phyloP scores from a whole-genome alignment of 2,888 invertebrate species.

The Hypercompe scribonia region DNA sequence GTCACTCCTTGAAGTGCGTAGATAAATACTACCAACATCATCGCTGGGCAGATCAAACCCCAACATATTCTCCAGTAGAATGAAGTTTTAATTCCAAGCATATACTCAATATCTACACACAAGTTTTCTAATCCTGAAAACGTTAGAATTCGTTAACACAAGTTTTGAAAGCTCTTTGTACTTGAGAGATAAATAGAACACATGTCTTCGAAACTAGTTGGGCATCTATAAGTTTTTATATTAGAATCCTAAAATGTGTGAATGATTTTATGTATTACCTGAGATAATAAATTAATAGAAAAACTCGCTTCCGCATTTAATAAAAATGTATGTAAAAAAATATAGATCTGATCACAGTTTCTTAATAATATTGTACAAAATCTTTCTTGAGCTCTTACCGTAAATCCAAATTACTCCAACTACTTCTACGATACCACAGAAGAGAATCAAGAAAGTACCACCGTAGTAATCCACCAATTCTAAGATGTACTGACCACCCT shows the following conservation, averaged over 20 bases:
- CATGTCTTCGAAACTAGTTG: no score
- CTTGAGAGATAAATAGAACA: no score
- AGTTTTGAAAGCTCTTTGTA: not conserved
- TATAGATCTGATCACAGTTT: not conserved
- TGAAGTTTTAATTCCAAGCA: conserved; percentile 89
- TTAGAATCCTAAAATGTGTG: no score
- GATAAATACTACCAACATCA: conserved; percentile 90
- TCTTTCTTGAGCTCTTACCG: conserved; percentile 73
- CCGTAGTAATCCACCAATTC: conserved; percentile 92
- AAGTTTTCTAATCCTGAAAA: conserved; percentile 76
- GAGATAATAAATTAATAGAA: no score
- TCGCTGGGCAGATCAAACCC: conserved; percentile 90
- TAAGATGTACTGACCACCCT: conserved; percentile 92
- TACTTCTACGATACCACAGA: conserved; percentile 89
- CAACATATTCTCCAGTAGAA: conserved; percentile 94
- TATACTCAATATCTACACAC: conserved; percentile 91
- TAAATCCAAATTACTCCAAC: conserved; percentile 91
- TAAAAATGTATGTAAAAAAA: not conserved
- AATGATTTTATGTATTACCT: no score
- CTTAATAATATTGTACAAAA: not conserved
- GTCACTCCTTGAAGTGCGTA: conserved; percentile 86
- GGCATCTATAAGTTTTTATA: no score
- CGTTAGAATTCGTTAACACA: not conserved
- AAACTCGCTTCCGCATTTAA: no score
- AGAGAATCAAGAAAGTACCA: conserved; percentile 91